These are phyloP conservation scores for Drosophila melanogaster DNA, from an alignment of 1,140 invertebrate species.

Conservation along the genomic window DNA sequence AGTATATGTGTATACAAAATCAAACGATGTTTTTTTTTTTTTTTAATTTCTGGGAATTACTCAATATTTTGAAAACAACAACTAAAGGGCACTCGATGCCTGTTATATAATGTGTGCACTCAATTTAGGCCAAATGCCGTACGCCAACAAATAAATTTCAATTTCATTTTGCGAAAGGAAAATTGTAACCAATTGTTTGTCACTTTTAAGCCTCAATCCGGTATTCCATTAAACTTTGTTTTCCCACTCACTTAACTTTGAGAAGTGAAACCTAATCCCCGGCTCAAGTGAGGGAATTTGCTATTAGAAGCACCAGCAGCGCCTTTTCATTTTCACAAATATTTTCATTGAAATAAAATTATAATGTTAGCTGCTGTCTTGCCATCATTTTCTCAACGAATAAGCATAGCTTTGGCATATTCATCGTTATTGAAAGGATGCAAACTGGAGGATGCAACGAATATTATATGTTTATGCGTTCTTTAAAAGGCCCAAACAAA, in stretches of 20 bases:
- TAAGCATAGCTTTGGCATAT: not conserved
- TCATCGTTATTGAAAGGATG: too few relatives aligned
- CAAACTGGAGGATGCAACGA: too few relatives aligned
- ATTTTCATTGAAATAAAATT: conserved; percentile 9
- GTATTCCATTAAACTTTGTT: conserved; percentile 11
- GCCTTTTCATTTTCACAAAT: conserved; percentile 1
- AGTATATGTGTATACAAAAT: too few relatives aligned
- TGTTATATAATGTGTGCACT: not conserved
- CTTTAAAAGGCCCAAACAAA: not conserved
- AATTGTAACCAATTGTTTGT: conserved; percentile 2
- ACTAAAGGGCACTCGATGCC: not conserved
- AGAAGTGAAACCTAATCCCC: conserved; percentile 2
- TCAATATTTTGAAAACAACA: not conserved
- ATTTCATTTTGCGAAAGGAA: not conserved
- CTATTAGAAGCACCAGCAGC: not conserved
- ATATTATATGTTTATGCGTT: not conserved
- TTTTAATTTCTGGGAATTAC: not conserved
- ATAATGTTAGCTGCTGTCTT: not conserved
- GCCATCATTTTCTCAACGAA: not conserved
- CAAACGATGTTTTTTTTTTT: too few relatives aligned
- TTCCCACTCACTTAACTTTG: conserved; percentile 2
- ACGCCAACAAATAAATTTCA: not conserved
- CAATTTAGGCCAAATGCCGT: not conserved
- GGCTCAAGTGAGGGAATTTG: conserved; percentile 7
- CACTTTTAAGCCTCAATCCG: conserved; percentile 9